Percentiles rank a stretch among this genome's conserved stretches.
Evolutionary conservation across 2,797 vertebrate species (phyloP).

Genomic region (Fistularia commersonii): DNA sequence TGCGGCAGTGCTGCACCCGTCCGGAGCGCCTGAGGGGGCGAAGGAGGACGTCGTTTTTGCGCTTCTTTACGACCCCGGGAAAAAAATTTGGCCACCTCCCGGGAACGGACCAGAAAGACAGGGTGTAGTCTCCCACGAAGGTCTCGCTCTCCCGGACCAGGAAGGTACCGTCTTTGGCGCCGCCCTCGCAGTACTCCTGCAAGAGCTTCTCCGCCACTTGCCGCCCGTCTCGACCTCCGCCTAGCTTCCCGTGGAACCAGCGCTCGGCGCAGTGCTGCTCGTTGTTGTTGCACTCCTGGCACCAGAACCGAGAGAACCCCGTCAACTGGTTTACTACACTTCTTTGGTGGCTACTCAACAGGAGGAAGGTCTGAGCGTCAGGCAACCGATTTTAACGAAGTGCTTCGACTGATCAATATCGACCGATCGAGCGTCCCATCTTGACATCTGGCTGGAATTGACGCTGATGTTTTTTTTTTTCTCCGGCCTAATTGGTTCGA

Average conservation of each 20-base stretch:
- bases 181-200: conserved; percentile 94
- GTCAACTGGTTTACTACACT: no score
- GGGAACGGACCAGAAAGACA: conserved; percentile 91
- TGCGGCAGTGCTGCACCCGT: conserved; percentile 96
- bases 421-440: no score
- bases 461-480: no score
- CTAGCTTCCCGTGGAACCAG: conserved; percentile 97
- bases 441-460: no score
- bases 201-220: conserved; percentile 94
- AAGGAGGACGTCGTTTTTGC: no score
- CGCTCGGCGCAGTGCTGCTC: conserved; percentile 94
- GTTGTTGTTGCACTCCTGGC: conserved; percentile 85
- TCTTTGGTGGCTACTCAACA: no score
- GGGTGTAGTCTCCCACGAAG: conserved; percentile 96
- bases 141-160: conserved; percentile 98
- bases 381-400: no score
- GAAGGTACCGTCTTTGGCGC: conserved; percentile 93
- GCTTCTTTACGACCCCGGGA: no score
- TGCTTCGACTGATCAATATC: no score
- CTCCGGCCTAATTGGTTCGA: neutral
- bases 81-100: no score
- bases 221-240: conserved; percentile 89
- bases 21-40: conserved; percentile 84
- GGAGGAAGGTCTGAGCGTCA: no score
- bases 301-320: no score